These are phyloP conservation scores for Cichladusa arquata DNA, from an alignment of 2,113 vertebrate species.

Conservation along the genomic window DNA sequence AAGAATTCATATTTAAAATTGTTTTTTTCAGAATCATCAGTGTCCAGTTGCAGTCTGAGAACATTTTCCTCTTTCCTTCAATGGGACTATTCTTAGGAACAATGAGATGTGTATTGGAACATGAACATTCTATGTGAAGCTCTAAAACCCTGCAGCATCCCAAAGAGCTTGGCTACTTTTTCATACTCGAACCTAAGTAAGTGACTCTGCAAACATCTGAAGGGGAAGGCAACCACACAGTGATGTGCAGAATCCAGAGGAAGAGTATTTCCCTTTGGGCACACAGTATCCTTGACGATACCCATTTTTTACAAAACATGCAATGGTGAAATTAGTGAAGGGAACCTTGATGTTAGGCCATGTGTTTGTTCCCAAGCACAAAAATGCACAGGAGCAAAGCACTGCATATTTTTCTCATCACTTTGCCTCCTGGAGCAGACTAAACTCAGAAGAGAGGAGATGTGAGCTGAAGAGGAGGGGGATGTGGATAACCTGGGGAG, in stretches of 20 bases:
- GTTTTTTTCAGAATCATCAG: neutral
- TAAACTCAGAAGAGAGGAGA: neutral
- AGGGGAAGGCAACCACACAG: neutral
- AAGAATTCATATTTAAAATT: neutral
- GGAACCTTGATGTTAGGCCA: neutral
- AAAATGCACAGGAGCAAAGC: neutral
- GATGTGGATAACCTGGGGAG: neutral
- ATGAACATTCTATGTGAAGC: neutral
- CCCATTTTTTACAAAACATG: neutral
- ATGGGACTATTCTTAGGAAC: accelerated
- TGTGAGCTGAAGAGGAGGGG: neutral
- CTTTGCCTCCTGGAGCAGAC: neutral
- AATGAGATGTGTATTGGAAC: accelerated
- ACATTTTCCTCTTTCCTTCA: neutral
- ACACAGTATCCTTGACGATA: neutral
- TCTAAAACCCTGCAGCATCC: neutral
- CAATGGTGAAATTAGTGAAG: neutral
- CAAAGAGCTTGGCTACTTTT: neutral
- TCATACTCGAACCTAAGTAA: neutral
- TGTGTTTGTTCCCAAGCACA: neutral
- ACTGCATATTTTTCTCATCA: neutral
- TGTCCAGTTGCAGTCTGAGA: neutral
- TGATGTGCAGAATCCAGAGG: neutral
- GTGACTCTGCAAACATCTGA: neutral
- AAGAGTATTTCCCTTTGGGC: neutral